Percentiles rank a stretch among this genome's conserved stretches.
Evolutionary conservation across 2,797 vertebrate species (phyloP).

Genomic region (Arrhamphus sclerolepis): DNA sequence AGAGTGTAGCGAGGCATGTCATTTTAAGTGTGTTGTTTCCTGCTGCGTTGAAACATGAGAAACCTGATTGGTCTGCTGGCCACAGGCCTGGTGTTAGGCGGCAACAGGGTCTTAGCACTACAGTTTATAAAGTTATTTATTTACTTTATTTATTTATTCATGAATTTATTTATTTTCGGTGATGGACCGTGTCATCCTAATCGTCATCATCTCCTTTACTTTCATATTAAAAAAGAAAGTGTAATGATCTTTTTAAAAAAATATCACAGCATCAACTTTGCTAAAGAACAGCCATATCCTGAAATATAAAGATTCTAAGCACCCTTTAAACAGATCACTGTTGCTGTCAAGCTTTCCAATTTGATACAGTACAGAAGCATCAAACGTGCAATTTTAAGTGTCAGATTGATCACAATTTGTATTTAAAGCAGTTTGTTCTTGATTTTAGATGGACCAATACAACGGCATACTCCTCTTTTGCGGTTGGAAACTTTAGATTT

Average conservation of each 20-base stretch:
- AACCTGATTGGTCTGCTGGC: too few relatives aligned
- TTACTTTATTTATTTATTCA: too few relatives aligned
- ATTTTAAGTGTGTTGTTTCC: too few relatives aligned
- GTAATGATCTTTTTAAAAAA: background rate
- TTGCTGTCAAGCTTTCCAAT: background rate
- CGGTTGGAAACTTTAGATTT: background rate
- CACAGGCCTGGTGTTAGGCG: too few relatives aligned
- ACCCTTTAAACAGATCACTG: background rate
- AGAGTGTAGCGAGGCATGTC: too few relatives aligned
- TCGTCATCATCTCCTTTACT: background rate
- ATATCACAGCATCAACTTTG: background rate
- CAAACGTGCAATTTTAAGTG: background rate
- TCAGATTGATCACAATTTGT: background rate
- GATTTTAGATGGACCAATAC: slow-evolving; percentile 7
- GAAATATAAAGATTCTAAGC: background rate
- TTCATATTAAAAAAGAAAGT: background rate
- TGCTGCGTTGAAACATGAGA: too few relatives aligned
- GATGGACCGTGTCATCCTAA: background rate
- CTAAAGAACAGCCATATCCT: background rate
- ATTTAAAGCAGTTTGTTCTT: background rate
- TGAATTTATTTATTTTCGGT: too few relatives aligned
- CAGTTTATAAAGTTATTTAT: too few relatives aligned
- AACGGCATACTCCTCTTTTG: background rate
- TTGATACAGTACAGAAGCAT: background rate
- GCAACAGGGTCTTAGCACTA: too few relatives aligned